Conservation (phyloP, 2,797 vertebrate species). For the Notolabrus celidotus region DNA sequence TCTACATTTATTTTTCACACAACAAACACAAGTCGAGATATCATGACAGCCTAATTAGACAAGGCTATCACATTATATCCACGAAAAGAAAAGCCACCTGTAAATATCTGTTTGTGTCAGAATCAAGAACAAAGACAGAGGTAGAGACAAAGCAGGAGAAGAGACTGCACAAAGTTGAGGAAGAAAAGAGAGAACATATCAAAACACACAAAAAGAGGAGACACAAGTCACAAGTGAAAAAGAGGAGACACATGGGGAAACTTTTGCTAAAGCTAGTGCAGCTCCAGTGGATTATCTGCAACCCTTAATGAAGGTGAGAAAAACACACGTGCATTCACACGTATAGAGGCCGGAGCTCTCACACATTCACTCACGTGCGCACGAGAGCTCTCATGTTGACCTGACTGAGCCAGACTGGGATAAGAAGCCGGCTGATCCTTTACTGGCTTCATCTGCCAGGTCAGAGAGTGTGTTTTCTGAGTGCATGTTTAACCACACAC, state of each 20-base stretch:
- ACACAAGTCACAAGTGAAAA: constrained; percentile 7
- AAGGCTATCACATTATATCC: too few species aligned
- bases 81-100: constrained; percentile 8
- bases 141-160: not conserved
- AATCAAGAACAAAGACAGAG: not conserved
- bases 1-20: too few species aligned
- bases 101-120: too few species aligned
- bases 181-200: constrained; percentile 10
- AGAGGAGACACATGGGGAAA: not conserved
- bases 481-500: not conserved
- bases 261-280: constrained; percentile 7
- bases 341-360: constrained; percentile 13
- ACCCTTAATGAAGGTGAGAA: constrained; percentile 22
- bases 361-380: constrained; percentile 51
- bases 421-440: constrained; percentile 57
- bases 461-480: constrained; percentile 29
- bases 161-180: not conserved
- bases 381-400: constrained; percentile 15
- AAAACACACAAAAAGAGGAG: not conserved
- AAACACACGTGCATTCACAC: constrained; percentile 24
- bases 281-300: constrained; percentile 29
- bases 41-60: too few species aligned
- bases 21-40: too few species aligned
- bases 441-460: constrained; percentile 51
- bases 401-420: constrained; percentile 30